A percentile compares a stretch with the other conserved stretches of the same genome.
Evolutionary conservation across 2,797 vertebrate genomes (phyloP).

Genomic region (Mus caroli): DNA sequence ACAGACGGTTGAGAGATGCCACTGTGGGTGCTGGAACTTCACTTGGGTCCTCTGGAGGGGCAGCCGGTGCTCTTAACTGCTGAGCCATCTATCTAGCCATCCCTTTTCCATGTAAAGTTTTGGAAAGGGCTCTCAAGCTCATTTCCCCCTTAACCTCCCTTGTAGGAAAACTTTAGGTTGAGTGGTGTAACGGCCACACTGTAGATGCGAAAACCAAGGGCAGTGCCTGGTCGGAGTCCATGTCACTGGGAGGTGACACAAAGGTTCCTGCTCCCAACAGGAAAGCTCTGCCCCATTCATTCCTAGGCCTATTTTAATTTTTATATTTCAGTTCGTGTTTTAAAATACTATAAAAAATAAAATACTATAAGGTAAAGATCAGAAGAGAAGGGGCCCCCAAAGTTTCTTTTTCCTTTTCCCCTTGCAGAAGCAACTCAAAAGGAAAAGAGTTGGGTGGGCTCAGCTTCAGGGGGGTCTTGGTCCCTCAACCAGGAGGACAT

Average conservation of each 20-base stretch:
- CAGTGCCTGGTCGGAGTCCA: not conserved
- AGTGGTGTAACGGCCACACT: not conserved
- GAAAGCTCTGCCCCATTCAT: not conserved
- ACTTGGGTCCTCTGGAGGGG: not conserved
- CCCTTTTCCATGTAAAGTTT: not conserved
- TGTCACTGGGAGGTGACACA: not conserved
- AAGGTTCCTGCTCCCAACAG: not conserved
- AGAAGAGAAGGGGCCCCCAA: not conserved
- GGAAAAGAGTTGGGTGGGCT: not conserved
- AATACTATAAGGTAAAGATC: slow-evolving; percentile 9
- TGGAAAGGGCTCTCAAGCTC: slow-evolving; percentile 31
- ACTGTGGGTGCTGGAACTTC: not conserved
- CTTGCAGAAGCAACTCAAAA: not conserved
- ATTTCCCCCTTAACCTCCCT: not conserved
- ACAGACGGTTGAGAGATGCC: not conserved
- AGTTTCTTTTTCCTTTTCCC: not conserved
- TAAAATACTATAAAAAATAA: slow-evolving; percentile 24
- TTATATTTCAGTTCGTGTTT: slow-evolving; percentile 30
- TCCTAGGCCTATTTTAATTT: not conserved
- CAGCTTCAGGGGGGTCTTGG: not conserved
- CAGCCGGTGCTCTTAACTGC: too few relatives aligned
- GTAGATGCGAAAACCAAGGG: slow-evolving; percentile 14
- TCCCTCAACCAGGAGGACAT: too few relatives aligned
- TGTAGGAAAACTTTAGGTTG: not conserved
- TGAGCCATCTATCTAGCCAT: not conserved